phyloP scores from a whole-genome alignment of 1,140 invertebrate genomes.

The Drosophila grimshawi region DNA sequence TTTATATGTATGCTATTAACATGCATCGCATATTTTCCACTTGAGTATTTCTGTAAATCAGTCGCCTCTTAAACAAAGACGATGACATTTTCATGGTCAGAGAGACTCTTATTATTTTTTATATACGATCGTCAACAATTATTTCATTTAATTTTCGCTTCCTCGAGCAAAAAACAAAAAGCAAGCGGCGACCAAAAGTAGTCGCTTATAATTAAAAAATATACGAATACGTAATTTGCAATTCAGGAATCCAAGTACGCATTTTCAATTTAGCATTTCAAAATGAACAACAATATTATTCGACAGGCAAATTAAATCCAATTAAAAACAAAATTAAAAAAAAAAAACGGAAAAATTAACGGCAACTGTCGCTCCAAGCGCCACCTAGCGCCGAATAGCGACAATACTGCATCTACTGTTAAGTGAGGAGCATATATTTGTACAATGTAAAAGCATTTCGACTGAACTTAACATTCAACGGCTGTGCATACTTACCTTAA shows the following conservation, averaged over 20 bases:
- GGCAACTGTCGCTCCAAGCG: constrained; percentile 17
- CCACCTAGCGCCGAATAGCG: constrained; percentile 40
- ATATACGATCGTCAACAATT: constrained; percentile 28
- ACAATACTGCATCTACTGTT: constrained; percentile 26
- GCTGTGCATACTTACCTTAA: constrained; percentile 43
- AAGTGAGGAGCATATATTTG: constrained; percentile 2
- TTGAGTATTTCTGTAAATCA: constrained; percentile 32
- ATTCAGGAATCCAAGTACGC: constrained; percentile 34
- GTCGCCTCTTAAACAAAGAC: constrained; percentile 28
- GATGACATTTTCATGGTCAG: constrained; percentile 52
- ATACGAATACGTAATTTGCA: constrained; percentile 48
- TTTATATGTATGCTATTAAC: constrained; percentile 8
- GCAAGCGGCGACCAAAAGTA: constrained; percentile 20
- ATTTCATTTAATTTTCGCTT: constrained; percentile 65
- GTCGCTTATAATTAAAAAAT: constrained; percentile 54
- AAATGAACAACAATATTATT: constrained; percentile 10
- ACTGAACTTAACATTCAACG: constrained; percentile 14
- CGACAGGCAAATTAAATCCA: neutral
- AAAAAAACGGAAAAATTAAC: constrained; percentile 7
- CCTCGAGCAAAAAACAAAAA: constrained; percentile 37
- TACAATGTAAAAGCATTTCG: constrained; percentile 40
- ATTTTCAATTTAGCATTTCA: constrained; percentile 16
- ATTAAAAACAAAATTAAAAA: neutral
- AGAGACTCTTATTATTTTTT: constrained; percentile 17
- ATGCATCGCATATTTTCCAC: constrained; percentile 25